phyloP scores from a whole-genome alignment of 2,888 invertebrate genomes.

The Protula sp. region DNA sequence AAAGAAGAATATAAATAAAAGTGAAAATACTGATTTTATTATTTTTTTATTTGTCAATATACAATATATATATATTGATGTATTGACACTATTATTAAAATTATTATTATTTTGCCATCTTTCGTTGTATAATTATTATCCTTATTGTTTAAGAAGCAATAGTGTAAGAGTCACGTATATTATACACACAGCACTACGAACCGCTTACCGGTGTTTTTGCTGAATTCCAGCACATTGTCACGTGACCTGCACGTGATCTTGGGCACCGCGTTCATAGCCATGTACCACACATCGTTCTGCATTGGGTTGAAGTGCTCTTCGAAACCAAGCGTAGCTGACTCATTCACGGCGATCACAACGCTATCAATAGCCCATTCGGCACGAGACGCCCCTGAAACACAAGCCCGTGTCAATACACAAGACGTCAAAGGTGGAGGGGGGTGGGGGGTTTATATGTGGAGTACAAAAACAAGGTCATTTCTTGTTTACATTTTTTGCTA shows the following conservation, averaged over 20 bases:
- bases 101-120: too few species aligned
- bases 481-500: background rate
- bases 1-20: too few species aligned
- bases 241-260: conserved; percentile 46
- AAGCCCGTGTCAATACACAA: conserved; percentile 3
- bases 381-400: conserved; percentile 39
- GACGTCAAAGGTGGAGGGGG: too few species aligned
- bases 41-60: too few species aligned
- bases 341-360: conserved; percentile 51
- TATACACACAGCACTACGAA: too few species aligned
- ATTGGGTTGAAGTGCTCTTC: conserved; percentile 49
- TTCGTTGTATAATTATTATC: too few species aligned
- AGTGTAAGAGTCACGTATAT: too few species aligned
- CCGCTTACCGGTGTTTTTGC: conserved; percentile 47
- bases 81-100: too few species aligned
- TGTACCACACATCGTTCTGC: conserved; percentile 50
- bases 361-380: conserved; percentile 55
- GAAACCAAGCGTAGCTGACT: conserved; percentile 47
- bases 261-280: conserved; percentile 47
- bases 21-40: too few species aligned
- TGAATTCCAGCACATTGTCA: conserved; percentile 50
- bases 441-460: background rate
- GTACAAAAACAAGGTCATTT: background rate
- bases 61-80: too few species aligned
- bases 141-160: too few species aligned